Base-by-base conservation (phyloP, 2,113 vertebrate genomes). In the Anas platyrhynchos region DNA sequence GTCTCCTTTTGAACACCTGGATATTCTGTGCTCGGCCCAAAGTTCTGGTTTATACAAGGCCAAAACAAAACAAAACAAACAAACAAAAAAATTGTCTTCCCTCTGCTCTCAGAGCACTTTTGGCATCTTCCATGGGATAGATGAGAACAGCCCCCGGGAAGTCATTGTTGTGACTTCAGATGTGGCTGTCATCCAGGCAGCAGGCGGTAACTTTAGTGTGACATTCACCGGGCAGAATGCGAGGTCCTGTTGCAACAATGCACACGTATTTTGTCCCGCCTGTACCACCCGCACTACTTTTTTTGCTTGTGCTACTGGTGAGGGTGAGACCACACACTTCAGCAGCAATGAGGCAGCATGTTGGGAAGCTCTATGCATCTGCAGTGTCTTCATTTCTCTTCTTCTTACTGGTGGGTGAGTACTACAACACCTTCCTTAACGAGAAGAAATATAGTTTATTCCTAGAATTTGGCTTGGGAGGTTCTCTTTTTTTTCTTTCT, bases 141-240 rank as follows among this genome's bases (percentile, higher is more conserved):
- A 82, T 73, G 44, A 65, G 68, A 77, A 38, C 71, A 90, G 78
- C 73, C 74, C 2, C 76, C 0, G 1, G 84, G 68, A 93, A 76
- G 34, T 73, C 65, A 83, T 80, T 96, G 85, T 91, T 95, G 82
- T 79, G 54, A 48, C 63, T 92, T 93, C 74, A 72, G 80, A 86
- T 0, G 3, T 95, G 95, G 92, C 96, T 91, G 44, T 74, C 74
- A 46, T 88, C 91, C 91, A 96, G 92, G 71, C 65, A 76, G 36
- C 87, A 74, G 79, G 59, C 91, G 80, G 91, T 97, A 97, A 96
- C 89, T 95, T 97, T 97, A 97, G 97, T 76, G 83, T 94, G 92
- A 97, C 94, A 91, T 95, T 96, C 84, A 81, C 77, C 41, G 62
- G 52, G 67, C 85, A 96, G 94, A 93, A 93, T 93, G 89, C 4